Evolutionary conservation across 2,888 invertebrate species (phyloP), one percentile per base, ranked within the genome.

Genomic region (Lithosia quadra): DNA sequence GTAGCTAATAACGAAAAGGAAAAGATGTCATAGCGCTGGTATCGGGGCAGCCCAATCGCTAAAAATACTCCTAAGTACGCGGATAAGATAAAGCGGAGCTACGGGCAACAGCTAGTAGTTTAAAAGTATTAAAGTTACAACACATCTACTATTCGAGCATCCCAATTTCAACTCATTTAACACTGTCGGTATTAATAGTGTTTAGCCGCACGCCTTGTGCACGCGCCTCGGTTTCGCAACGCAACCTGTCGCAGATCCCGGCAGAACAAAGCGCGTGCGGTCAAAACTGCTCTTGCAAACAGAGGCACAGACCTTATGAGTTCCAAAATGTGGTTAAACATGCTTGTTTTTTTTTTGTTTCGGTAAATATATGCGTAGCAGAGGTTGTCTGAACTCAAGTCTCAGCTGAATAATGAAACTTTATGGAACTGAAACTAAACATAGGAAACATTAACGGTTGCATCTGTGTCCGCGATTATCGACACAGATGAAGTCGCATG

Each of bases 191-290:
- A 83, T 84, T 84, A 82, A 86, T 84, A 74, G 73, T 72, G 73
- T 72, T 79, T 75, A 70, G 72, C 67, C 73, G 75, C 74, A 78
- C 69, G 74, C 73, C 67, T 68, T 71, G 65, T 55, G 68, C 68
- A 67, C 72, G 61, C 66, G 70, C 58, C 60, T 10, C 2, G n/a
- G 57, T 87, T 87, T 83, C 79, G 86, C 86, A 86, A 86, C 76
- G 79, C 80, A 84, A 85, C 84, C 85, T 86, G 83, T 78, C 72
- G 57, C 63, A 71, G 60, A 68, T 74, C 74, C 78, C 73, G 18
- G 18, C 49, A n/a, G n/a, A 49, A 49, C 49, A n/a, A 8, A 8
- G 49, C 49, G n/a, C n/a, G n/a, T n/a, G 49, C n/a, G 49, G 49
- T 71, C 49, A 43, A 62, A 66, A 67, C 53, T 18, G 49, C 55